Evolutionary conservation across 1,140 invertebrate genomes (phyloP), one percentile per base, ranked within the genome.

Genomic region (Dendrolimus punctatus): DNA sequence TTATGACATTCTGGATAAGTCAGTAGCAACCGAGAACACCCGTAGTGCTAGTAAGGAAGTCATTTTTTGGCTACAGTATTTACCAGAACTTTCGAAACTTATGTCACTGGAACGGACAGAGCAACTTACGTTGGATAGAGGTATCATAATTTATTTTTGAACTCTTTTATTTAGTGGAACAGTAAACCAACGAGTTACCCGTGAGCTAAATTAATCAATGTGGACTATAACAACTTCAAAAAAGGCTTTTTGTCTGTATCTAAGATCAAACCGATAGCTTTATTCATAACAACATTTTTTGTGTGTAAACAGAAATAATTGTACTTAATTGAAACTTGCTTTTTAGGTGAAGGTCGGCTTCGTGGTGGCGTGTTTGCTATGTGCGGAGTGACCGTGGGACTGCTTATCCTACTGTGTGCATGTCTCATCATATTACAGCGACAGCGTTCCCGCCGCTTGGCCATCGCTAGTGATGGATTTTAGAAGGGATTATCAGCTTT

Each of bases 21-120:
- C 23, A 43, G 51, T 47, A n/a, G 50, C 49, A 38, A 48, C 48
- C 7, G 51, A 47, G 10, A 49, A n/a, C 37, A 54, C 62, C 39
- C 49, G 53, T 39, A 53, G 62, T 58, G 60, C 59, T 36, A 66
- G 49, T 38, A 72, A 65, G 49, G 74, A 78, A 49, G 62, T 75
- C 10, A 53, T 62, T 36, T 88, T 83, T 65, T 88, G 85, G 85
- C 71, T 80, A 10, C 73, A 85, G 48, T 83, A 86, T 62, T 64
- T 88, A 36, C 85, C 85, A 8, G 67, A 71, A 38, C 61, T 87
- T 7, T 63, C 63, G 39, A 73, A 73, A 52, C 42, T 69, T 10
- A 7, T 71, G 44, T 51, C 59, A 42, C 57, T 60, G 50, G 62
- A 68, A 58, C 62, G 66, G 62, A 68, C 68, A 23, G 76, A 79